Base-by-base conservation (phyloP, 2,888 invertebrate species). In the Mellilla xanthometata region DNA sequence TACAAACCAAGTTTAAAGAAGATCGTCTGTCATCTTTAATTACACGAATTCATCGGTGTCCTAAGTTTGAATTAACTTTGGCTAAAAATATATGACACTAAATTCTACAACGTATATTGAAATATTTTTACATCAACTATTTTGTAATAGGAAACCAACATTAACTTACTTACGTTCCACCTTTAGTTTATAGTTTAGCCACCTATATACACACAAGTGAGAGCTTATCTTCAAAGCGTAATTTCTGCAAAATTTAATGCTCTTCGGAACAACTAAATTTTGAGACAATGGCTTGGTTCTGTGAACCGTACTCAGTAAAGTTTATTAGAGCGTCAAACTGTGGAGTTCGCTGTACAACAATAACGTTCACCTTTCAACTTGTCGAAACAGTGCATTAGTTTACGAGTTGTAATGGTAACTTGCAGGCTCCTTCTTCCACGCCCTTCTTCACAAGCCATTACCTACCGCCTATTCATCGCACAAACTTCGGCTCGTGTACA, bases 381-480 rank as follows among this genome's bases (percentile, higher is more conserved):
- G 56, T 62, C 57, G 59, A 60, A 61, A 62, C 64, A 60, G 58
- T 67, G 67, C 63, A 65, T 66, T 66, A 68, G 60, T 65, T 62
- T 53, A 46, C 55, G 62, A 68, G 58, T 67, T 53, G 54, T 58
- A 56, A 52, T 49, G 46, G 54, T 44, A 54, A 66, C 51, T 65
- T 60, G 54, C 58, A 58, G 56, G 45, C 49, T 52, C 55, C 49
- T 56, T 60, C 64, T 63, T 61, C 54, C 59, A 59, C 61, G 58
- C 59, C 65, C 65, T 62, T 59, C 65, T 68, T 72, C 55, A 71
- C 69, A 71, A 75, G 66, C 65, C 72, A 76, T 77, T 77, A 77
- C 68, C 63, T 65, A 60, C 59, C 53, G 56, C 62, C 59, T 60
- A 63, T 64, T 73, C 72, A 68, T 71, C 65, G 70, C 52, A 50